Evolutionary conservation across 2,888 invertebrate genomes (phyloP).

Genomic region (Tiliacea citrago): DNA sequence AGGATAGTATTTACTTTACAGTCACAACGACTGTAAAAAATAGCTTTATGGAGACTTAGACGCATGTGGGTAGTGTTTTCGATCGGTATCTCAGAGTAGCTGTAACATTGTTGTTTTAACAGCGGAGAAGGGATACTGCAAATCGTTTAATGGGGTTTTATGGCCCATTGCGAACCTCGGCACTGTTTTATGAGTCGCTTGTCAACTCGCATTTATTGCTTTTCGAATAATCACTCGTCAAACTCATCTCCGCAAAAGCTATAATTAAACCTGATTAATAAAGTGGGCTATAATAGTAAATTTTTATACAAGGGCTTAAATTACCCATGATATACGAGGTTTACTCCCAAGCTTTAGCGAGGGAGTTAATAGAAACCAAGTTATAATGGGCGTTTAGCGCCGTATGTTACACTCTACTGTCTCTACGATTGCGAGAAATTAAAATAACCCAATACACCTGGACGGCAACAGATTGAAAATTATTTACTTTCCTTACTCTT

Average conservation of each 20-base stretch:
- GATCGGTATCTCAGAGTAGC: conserved; percentile 50
- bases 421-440: no score
- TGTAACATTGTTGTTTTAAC: conserved; percentile 82
- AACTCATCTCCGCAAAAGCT: conserved; percentile 58
- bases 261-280: conserved; percentile 42
- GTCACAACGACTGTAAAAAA: conserved; percentile 56
- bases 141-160: conserved; percentile 86
- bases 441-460: no score
- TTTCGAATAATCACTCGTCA: conserved; percentile 77
- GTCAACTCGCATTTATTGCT: conserved; percentile 76
- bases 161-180: conserved; percentile 81
- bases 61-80: conserved; percentile 42
- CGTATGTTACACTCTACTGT: no score
- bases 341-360: no score
- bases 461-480: no score
- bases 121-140: conserved; percentile 79
- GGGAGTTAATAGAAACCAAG: no score
- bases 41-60: conserved; percentile 57
- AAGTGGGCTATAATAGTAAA: conserved; percentile 19
- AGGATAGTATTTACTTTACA: conserved; percentile 57
- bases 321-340: no score
- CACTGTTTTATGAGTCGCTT: conserved; percentile 79
- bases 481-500: no score
- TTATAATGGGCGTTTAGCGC: no score
- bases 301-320: no score